Conservation (phyloP, 2,113 vertebrate genomes). For the Ornithorhynchus anatinus region DNA sequence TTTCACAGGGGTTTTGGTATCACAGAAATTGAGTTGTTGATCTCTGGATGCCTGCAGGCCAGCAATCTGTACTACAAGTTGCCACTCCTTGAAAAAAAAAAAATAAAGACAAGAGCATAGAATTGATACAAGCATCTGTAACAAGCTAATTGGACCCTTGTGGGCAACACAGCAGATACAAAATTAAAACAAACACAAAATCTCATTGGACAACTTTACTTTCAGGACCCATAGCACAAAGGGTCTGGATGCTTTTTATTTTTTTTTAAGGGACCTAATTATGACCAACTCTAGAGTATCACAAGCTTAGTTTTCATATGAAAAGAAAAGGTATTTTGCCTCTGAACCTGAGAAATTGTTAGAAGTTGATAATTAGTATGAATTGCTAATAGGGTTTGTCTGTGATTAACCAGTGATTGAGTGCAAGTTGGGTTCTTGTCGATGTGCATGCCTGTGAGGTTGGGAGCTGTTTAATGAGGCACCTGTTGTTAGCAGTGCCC, state of each 20-base stretch:
- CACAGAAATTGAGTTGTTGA: constrained; percentile 73
- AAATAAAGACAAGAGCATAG: constrained; percentile 48
- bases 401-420: constrained; percentile 76
- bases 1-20: constrained; percentile 65
- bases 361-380: constrained; percentile 80
- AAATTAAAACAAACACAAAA: constrained; percentile 74
- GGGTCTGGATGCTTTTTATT: constrained; percentile 28
- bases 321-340: constrained; percentile 67
- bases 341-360: constrained; percentile 68
- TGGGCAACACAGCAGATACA: constrained; percentile 65
- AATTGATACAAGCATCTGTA: constrained; percentile 70
- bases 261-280: constrained; percentile 65
- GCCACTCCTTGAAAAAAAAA: constrained; percentile 47
- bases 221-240: constrained; percentile 11
- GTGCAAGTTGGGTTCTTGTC: constrained; percentile 70
- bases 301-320: constrained; percentile 63
- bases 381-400: constrained; percentile 81
- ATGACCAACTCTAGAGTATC: constrained; percentile 56
- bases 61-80: constrained; percentile 76
- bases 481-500: constrained; percentile 70
- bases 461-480: constrained; percentile 73
- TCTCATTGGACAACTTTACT: constrained; percentile 30
- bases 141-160: constrained; percentile 78
- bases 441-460: constrained; percentile 67
- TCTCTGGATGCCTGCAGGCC: constrained; percentile 74